Evolutionary conservation across 2,797 vertebrate species (phyloP).

Genomic region (Miichthys miiuy): DNA sequence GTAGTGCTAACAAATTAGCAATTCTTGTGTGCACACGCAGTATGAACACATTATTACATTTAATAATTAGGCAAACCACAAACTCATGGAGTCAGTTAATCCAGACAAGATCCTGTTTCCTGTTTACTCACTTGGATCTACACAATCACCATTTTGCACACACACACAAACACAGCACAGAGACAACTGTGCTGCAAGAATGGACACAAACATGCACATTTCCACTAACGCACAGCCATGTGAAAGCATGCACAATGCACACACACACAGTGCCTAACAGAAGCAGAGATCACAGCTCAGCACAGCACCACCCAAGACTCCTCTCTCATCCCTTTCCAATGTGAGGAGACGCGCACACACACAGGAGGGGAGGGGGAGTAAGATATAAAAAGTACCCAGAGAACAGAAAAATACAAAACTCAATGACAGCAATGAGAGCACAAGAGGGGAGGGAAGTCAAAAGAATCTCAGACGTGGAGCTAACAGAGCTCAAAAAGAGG

Average conservation of each 20-base stretch:
- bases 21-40: background rate
- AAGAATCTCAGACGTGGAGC: background rate
- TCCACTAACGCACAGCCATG: background rate
- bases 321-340: conserved; percentile 44
- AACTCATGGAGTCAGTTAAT: background rate
- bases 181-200: background rate
- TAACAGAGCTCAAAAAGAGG: too few species aligned
- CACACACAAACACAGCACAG: background rate
- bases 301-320: conserved; percentile 19
- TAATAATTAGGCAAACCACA: background rate
- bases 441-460: conserved; percentile 3
- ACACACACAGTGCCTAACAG: conserved; percentile 13
- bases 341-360: background rate
- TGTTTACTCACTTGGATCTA: background rate
- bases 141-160: background rate
- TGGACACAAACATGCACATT: background rate
- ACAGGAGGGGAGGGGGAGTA: background rate
- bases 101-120: background rate
- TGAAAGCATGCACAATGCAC: background rate
- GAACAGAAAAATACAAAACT: conserved; percentile 4
- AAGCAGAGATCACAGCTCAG: conserved; percentile 34
- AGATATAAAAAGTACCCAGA: background rate
- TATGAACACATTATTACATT: background rate
- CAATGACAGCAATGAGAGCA: background rate
- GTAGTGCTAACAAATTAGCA: background rate